phyloP scores from a whole-genome alignment of 1,140 invertebrate species.

The Drosophila albomicans region DNA sequence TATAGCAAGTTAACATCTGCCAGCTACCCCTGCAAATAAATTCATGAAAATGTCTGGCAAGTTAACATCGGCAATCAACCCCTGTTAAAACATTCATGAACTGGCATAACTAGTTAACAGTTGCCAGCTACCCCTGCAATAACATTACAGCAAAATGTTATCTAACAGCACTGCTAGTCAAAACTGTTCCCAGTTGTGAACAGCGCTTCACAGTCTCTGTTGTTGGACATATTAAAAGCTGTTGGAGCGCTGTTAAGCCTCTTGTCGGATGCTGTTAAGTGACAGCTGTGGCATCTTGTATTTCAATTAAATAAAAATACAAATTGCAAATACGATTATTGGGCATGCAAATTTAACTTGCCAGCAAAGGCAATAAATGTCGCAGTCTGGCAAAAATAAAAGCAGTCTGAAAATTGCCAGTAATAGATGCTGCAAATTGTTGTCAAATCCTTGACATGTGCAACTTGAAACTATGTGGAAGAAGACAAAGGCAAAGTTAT shows the following conservation, averaged over 20 bases:
- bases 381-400: not conserved
- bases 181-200: not conserved
- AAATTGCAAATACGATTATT: too few relatives aligned
- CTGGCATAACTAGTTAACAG: not conserved
- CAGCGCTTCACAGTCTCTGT: not conserved
- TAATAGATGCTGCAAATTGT: not conserved
- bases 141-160: not conserved
- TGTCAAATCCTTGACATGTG: not conserved
- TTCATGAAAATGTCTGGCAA: conserved; percentile 5
- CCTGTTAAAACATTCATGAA: not conserved
- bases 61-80: not conserved
- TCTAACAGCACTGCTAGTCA: not conserved
- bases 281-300: not conserved
- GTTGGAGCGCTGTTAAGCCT: conserved; percentile 1
- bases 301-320: too few relatives aligned
- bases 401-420: not conserved
- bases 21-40: not conserved
- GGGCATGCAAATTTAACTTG: too few relatives aligned
- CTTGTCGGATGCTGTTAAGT: not conserved
- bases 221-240: too few relatives aligned
- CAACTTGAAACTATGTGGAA: not conserved
- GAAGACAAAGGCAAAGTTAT: not conserved
- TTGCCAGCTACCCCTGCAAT: not conserved
- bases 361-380: not conserved
- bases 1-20: not conserved